These are phyloP conservation scores for Fragum whitleyi DNA, from an alignment of 2,888 invertebrate genomes.

Conservation along the genomic window DNA sequence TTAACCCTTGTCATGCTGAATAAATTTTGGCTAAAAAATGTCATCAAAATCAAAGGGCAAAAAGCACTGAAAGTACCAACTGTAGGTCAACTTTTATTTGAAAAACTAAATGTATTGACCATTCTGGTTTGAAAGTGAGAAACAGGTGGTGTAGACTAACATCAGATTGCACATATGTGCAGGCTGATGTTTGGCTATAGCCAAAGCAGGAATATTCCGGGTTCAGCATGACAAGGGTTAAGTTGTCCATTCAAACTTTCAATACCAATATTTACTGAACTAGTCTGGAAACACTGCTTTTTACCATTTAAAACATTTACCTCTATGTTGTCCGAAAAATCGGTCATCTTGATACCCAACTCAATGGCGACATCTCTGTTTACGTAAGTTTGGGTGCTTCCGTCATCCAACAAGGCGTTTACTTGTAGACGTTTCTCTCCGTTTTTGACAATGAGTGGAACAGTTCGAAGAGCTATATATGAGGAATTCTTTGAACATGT, in stretches of 20 bases:
- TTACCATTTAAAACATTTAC: slow-evolving; percentile 50
- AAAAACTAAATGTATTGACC: too few species aligned
- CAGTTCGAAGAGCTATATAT: slow-evolving; percentile 40
- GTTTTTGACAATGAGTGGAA: slow-evolving; percentile 43
- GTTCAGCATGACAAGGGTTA: too few species aligned
- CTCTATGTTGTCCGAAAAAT: neutral
- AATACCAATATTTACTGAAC: slow-evolving; percentile 27
- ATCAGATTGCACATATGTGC: too few species aligned
- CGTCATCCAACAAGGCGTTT: slow-evolving; percentile 58
- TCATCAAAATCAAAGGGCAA: too few species aligned
- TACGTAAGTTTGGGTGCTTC: slow-evolving; percentile 49
- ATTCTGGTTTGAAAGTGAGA: too few species aligned
- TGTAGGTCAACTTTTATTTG: too few species aligned
- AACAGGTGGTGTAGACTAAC: too few species aligned
- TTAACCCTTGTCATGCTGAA: too few species aligned
- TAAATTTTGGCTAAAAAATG: too few species aligned
- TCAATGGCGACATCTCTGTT: slow-evolving; percentile 40
- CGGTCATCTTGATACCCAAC: neutral
- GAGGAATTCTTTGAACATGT: slow-evolving; percentile 5
- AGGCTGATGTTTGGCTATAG: too few species aligned
- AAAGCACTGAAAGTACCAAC: too few species aligned
- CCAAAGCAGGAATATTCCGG: too few species aligned
- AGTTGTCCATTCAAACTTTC: slow-evolving; percentile 19
- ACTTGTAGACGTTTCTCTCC: slow-evolving; percentile 27
- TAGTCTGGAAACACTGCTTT: slow-evolving; percentile 36